Evolutionary conservation across 2,797 vertebrate genomes (phyloP), one percentile per base, ranked within the genome.

Genomic region (Caiman crocodilus): DNA sequence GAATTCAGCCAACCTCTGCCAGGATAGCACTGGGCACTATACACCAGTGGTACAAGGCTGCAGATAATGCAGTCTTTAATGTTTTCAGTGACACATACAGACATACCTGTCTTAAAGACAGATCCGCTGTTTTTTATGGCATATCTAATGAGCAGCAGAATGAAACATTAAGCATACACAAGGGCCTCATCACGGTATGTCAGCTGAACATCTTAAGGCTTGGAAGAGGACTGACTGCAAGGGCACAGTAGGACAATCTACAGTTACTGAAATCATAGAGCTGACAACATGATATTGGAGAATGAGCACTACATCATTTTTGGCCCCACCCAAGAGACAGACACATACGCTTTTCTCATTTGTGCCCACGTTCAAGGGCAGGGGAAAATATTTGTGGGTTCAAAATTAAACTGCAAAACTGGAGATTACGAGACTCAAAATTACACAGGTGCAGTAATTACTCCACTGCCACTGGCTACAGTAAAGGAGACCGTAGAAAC

Each of bases 401-500:
- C 69, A 26, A 73, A 73, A 50, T 42, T 73, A 25, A 73, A 14
- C 35, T 42, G 23, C 35, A 73, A 73, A 26, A 50, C 25, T 16
- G 7, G 23, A 73, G 50, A 42, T 23, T 23, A 73, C 35, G 35
- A 26, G 35, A 7, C 23, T 42, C 35, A 15, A 73, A 73, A 50
- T 26, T 15, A 32, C 23, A 73, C 42, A 50, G 42, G 42, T 50
- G 42, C 59, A 63, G 7, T 2, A 8, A 0, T 61, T 73, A 80
- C 59, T 55, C 55, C 50, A 50, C n/a, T 3, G 0, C 32, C 74
- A 69, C 0, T 0, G 2, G 84, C 28, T 7, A 18, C 23, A 61
- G 76, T 50, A 85, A 0, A 0, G 65, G 56, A 35, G 25, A 71
- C 26, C 1, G 35, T 67, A 84, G 76, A 84, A 60, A 73, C 84